phyloP scores from a whole-genome alignment of 2,888 invertebrate genomes.

The Lepidocyrtinus sp. region DNA sequence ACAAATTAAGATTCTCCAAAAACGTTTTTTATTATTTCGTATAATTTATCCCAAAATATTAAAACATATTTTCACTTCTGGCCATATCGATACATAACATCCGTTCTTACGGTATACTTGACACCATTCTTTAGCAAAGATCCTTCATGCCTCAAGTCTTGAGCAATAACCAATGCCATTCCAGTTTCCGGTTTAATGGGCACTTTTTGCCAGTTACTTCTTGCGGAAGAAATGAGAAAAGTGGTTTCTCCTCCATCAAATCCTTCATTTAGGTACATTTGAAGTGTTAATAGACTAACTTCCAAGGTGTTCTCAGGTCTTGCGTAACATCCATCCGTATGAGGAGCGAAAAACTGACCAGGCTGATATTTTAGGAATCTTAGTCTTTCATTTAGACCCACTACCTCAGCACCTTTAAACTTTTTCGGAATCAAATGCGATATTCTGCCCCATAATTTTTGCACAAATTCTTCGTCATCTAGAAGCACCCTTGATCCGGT shows the following conservation, averaged over 20 bases:
- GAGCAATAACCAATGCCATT: slow-evolving; percentile 60
- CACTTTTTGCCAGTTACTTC: not conserved
- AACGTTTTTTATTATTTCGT: not conserved
- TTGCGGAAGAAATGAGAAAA: slow-evolving; percentile 24
- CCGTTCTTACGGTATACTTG: slow-evolving; percentile 63
- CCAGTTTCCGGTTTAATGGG: slow-evolving; percentile 56
- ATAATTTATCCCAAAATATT: not conserved
- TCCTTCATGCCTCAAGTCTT: slow-evolving; percentile 61
- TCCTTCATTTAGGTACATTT: slow-evolving; percentile 59
- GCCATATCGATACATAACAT: slow-evolving; percentile 50
- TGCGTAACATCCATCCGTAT: slow-evolving; percentile 42
- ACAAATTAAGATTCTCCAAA: too few relatives aligned
- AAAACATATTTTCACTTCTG: too few relatives aligned
- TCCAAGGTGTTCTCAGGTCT: slow-evolving; percentile 36
- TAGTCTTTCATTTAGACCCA: slow-evolving; percentile 56
- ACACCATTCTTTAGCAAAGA: slow-evolving; percentile 50
- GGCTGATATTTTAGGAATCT: slow-evolving; percentile 49
- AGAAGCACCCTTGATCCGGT: slow-evolving; percentile 53
- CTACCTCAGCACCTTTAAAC: slow-evolving; percentile 19
- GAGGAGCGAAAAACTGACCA: slow-evolving; percentile 47
- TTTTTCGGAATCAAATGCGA: slow-evolving; percentile 34
- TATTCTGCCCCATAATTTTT: slow-evolving; percentile 45
- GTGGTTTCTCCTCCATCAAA: slow-evolving; percentile 61
- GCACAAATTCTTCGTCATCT: slow-evolving; percentile 52
- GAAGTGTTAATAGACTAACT: slow-evolving; percentile 47